Conservation (phyloP, 1,140 invertebrate genomes). For the Drosophila arizonae region DNA sequence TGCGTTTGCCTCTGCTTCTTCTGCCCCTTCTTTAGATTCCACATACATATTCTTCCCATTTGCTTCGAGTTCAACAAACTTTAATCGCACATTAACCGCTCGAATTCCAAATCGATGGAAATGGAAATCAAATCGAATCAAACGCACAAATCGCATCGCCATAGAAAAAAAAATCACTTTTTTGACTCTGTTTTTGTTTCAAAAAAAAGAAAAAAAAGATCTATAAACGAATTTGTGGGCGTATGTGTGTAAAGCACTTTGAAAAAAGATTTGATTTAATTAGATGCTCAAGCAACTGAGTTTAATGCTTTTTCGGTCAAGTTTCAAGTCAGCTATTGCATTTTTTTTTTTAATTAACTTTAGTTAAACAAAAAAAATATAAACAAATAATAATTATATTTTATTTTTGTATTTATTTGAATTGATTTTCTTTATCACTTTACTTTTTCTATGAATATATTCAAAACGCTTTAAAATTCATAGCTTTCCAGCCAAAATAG, state of each 20-base stretch:
- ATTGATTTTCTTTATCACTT: no score
- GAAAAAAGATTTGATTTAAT: conserved; percentile 24
- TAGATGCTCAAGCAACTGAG: neutral
- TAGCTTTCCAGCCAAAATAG: neutral
- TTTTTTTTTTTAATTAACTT: no score
- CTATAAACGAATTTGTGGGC: conserved; percentile 20
- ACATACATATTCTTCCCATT: conserved; percentile 34
- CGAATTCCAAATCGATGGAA: conserved; percentile 44
- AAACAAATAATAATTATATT: no score
- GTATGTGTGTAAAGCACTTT: conserved; percentile 6
- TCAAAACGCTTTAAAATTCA: no score
- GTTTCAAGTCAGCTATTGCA: neutral
- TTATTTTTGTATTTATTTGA: no score
- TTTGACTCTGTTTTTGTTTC: conserved; percentile 8
- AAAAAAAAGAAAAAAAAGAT: conserved; percentile 5
- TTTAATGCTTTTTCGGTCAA: neutral
- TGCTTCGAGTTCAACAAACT: conserved; percentile 66
- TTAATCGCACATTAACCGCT: conserved; percentile 57
- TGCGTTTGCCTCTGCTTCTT: conserved; percentile 36
- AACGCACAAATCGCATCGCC: conserved; percentile 33
- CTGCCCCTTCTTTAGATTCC: conserved; percentile 27
- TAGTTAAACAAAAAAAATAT: no score
- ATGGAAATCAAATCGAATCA: conserved; percentile 33
- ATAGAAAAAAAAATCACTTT: conserved; percentile 4
- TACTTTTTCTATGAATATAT: no score